Base-by-base conservation (phyloP, 2,113 vertebrate species). In the Ceuthmochares aereus region DNA sequence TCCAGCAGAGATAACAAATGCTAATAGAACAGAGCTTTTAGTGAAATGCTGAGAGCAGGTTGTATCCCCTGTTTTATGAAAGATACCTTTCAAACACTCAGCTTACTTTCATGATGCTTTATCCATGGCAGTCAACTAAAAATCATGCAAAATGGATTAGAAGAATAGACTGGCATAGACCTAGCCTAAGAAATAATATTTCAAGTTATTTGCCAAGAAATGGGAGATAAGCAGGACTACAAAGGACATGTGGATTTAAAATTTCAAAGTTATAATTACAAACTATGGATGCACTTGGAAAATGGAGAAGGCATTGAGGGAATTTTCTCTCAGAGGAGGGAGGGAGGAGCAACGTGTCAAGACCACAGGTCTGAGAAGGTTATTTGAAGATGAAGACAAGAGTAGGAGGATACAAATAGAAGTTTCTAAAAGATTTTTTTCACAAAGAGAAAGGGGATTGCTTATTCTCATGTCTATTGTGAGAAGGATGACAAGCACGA, bases 1-100 rank as follows among this genome's bases (percentile, higher is more conserved):
- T 93, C 74, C 81, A 82, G 84, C 90, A 94, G 84, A 84, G 84
- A 89, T 68, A 96, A 93, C 70, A 43, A 49, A 60, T 40, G 69
- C 14, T 82, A 90, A 85, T 60, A 60, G 70, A n/a, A 6, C 56
- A 36, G 37, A 21, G 18, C 54, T 77, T 68, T 42, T 55, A 45
- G 32, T 23, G 66, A 79, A 91, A 79, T 40, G 37, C 34, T 84
- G 84, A 78, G 84, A 88, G 27, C 43, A 79, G 58, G 29, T 23
- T 68, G 63, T 55, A 73, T 93, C 30, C 62, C 36, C 7, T 5
- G 62, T 93, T 96, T 91, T 79, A 26, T 56, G 75, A 40, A 87
- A 84, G 68, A 75, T 29, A 37, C 54, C 72, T 89, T 84, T 91
- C 90, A 94, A 40, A 76, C 85, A 76, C 49, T 34, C 40, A 58